Base-by-base conservation (phyloP, 2,113 vertebrate species). In the Cromileptes altivelis region DNA sequence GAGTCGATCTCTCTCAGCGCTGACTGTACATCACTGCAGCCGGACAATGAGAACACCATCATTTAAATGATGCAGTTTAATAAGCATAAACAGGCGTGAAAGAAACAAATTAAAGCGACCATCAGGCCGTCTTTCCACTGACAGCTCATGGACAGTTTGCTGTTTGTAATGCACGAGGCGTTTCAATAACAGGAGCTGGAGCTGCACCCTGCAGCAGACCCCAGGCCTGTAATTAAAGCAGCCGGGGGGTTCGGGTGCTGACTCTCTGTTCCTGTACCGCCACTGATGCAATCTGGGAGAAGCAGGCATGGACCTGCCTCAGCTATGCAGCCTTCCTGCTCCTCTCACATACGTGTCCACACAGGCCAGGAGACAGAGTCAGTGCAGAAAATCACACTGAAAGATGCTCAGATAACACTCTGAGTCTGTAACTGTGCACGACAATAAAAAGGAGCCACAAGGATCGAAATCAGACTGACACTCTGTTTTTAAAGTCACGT, bases 261-360 rank as follows among this genome's bases (percentile, higher is more conserved):
- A 52, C 64, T 71, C 63, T 76, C 68, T 70, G 37, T 50, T 27
- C 65, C 60, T 47, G 10, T 30, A 3, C 27, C 27, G 18, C 21
- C 63, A 53, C 67, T 92, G 82, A 87, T 89, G 87, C 63, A 90
- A 88, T 81, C 76, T 87, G 56, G 15, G 40, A 76, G 33, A 50
- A 81, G 84, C 95, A 88, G 82, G 95, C 87, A 84, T 5, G 64
- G 89, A 92, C 96, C 87, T 95, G 95, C 76, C 85, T 82, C 68
- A 93, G 87, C 85, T 94, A 95, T 95, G 94, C 87, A 92, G 78
- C 58, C 37, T 63, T 15, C 83, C 37, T 81, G 60, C 67, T 73
- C 11, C 82, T 71, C 72, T 80, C 70, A 49, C 15, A 56, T 70
- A 73, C 95, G 68, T 94, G 95, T 89, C 90, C 83, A 83, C 88